Conservation (phyloP, 2,113 vertebrate genomes). For the Chiloscyllium plagiosum region DNA sequence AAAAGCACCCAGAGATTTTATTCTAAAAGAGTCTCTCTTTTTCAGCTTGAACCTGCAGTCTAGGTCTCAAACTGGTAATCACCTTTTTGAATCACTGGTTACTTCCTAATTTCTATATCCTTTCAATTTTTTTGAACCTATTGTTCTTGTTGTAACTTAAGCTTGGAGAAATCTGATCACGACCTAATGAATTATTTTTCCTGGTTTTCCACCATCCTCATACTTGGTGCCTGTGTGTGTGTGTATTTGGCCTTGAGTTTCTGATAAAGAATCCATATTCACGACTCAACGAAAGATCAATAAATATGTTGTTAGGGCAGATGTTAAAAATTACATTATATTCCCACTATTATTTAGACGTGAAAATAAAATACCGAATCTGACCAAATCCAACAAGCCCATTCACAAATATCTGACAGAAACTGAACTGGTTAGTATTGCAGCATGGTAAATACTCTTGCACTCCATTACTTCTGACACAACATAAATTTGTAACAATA, state of each 20-base stretch:
- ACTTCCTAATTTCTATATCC: not conserved
- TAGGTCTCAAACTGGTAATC: not conserved
- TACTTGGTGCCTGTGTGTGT: not conserved
- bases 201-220: not conserved
- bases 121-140: not conserved
- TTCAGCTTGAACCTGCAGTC: too few species aligned
- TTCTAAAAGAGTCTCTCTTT: not conserved
- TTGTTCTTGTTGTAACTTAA: not conserved
- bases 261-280: not conserved
- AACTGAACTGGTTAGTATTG: not conserved
- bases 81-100: not conserved
- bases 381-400: not conserved
- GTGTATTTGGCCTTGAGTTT: not conserved
- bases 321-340: not conserved
- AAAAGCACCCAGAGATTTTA: not conserved
- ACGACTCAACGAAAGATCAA: not conserved
- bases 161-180: not conserved
- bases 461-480: not conserved
- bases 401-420: not conserved
- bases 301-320: not conserved
- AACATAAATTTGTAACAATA: not conserved
- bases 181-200: not conserved
- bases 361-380: not conserved
- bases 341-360: not conserved
- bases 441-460: not conserved